Evolutionary conservation across 2,113 vertebrate species (phyloP).

Genomic region (Marcusenius ussheri): DNA sequence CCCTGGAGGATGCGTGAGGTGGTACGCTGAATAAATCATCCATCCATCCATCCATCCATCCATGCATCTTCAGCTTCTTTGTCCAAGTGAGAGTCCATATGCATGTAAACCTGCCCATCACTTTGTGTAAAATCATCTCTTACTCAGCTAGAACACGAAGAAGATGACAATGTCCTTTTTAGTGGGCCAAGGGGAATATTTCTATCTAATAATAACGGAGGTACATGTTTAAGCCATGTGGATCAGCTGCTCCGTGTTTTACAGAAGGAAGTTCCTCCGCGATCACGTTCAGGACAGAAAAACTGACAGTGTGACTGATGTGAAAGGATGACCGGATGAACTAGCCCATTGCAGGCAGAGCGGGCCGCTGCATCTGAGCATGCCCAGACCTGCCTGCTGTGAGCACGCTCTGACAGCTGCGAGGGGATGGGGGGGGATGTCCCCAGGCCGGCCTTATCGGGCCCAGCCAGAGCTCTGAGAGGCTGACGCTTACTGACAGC

Average conservation of each 20-base stretch:
- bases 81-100: not conserved
- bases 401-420: slow-evolving; percentile 41
- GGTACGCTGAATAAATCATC: not conserved
- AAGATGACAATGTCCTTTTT: not conserved
- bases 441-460: slow-evolving; percentile 51
- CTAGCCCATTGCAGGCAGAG: not conserved
- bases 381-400: not conserved
- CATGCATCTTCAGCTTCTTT: not conserved
- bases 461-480: slow-evolving; percentile 41
- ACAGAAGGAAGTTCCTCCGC: not conserved
- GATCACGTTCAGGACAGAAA: not conserved
- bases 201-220: not conserved
- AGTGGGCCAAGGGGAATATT: not conserved
- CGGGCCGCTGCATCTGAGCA: not conserved
- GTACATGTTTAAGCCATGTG: not conserved
- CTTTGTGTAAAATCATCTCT: not conserved
- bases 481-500: slow-evolving; percentile 45
- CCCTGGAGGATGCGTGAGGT: not conserved
- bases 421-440: slow-evolving; percentile 37
- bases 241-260: not conserved
- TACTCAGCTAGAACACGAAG: not conserved
- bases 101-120: not conserved
- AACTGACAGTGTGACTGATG: not conserved
- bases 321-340: not conserved
- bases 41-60: not conserved